These are phyloP conservation scores for Psittacula derbiana DNA, from an alignment of 2,797 vertebrate species.

Conservation along the genomic window DNA sequence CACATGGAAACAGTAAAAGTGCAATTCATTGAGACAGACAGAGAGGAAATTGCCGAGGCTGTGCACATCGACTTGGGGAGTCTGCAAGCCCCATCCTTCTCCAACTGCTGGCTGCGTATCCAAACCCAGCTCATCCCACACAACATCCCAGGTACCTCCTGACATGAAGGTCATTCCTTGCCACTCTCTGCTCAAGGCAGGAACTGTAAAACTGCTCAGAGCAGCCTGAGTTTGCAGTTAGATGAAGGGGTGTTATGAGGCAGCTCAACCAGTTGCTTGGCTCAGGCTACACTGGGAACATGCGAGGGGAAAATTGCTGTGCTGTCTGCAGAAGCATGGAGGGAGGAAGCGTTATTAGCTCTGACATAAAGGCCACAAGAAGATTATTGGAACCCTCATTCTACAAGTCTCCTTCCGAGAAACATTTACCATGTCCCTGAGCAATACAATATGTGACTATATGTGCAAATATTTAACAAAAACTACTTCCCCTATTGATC, in stretches of 20 bases:
- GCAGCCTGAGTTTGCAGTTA: background rate
- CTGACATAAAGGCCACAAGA: slow-evolving; percentile 37
- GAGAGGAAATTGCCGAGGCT: background rate
- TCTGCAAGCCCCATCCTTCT: background rate
- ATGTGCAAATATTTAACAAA: slow-evolving; percentile 64
- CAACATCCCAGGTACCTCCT: background rate
- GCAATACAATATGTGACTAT: slow-evolving; percentile 36
- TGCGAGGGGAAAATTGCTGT: background rate
- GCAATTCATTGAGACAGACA: background rate
- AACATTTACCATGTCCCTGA: slow-evolving; percentile 58
- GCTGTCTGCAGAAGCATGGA: background rate
- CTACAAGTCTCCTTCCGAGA: slow-evolving; percentile 27
- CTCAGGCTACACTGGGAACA: background rate
- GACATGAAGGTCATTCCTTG: background rate
- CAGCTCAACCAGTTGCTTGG: background rate
- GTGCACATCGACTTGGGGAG: fast-evolving
- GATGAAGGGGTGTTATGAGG: background rate
- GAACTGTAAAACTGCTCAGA: background rate
- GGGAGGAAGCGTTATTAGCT: slow-evolving; percentile 4
- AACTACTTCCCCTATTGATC: slow-evolving; percentile 54
- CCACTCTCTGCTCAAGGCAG: background rate
- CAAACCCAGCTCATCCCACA: background rate
- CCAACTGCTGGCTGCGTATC: background rate
- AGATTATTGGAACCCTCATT: slow-evolving; percentile 23
- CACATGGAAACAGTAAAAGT: background rate